phyloP scores from a whole-genome alignment of 64 coral and sea anemone species.

The Actinia tenebrosa region DNA sequence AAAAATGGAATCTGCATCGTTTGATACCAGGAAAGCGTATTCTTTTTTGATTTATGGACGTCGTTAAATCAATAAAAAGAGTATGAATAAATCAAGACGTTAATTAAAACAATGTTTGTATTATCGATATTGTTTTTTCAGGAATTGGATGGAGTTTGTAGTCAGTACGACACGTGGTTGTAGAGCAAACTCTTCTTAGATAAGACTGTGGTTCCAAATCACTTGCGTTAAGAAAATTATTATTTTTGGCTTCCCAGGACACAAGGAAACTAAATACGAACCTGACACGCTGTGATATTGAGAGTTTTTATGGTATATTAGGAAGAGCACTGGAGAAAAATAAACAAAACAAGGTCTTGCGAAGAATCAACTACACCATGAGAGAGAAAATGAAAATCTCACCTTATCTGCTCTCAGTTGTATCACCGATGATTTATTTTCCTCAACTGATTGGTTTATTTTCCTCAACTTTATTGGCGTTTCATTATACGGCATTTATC shows the following conservation, averaged over 20 bases:
- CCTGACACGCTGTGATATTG: background rate
- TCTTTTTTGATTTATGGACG: background rate
- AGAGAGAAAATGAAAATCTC: background rate
- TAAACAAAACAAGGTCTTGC: background rate
- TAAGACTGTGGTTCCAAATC: background rate
- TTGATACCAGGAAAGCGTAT: background rate
- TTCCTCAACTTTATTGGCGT: background rate
- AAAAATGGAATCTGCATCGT: background rate
- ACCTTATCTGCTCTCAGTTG: too few species aligned
- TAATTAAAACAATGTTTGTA: background rate
- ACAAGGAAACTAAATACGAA: background rate
- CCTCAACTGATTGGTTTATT: background rate
- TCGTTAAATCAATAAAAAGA: background rate
- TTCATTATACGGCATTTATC: background rate
- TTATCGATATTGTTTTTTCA: background rate
- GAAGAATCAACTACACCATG: background rate
- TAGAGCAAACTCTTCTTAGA: background rate
- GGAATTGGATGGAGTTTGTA: constrained; percentile 4
- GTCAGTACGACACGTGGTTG: background rate
- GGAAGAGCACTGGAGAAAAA: background rate
- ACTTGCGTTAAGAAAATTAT: background rate
- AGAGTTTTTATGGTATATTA: background rate
- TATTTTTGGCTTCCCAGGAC: background rate
- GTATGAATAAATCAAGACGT: background rate
- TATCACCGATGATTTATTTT: too few species aligned